These are phyloP conservation scores for Hylaea fasciaria DNA, from an alignment of 2,888 invertebrate genomes.

Conservation along the genomic window DNA sequence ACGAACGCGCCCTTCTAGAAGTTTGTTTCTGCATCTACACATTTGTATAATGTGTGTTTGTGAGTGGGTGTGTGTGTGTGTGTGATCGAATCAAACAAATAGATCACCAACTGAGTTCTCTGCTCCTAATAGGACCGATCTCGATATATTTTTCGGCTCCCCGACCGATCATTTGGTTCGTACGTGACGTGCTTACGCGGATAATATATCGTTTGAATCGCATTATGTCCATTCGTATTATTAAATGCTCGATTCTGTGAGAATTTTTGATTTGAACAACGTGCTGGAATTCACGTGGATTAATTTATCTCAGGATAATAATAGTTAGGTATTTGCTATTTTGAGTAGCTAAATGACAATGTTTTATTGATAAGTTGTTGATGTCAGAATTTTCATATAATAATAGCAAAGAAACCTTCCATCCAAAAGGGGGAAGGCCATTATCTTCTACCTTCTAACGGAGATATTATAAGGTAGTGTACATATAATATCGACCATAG, in stretches of 20 bases:
- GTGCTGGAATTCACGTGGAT: slow-evolving; percentile 64
- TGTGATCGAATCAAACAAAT: not conserved
- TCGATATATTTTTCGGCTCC: slow-evolving; percentile 77
- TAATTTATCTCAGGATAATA: slow-evolving; percentile 14
- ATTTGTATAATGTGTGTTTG: too few species aligned
- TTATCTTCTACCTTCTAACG: too few species aligned
- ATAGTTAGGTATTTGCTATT: not conserved
- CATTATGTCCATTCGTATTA: slow-evolving; percentile 79
- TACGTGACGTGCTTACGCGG: slow-evolving; percentile 82
- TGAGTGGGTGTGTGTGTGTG: not conserved
- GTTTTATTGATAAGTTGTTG: not conserved
- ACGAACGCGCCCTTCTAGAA: too few species aligned
- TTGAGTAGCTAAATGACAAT: not conserved
- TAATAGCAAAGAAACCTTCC: too few species aligned
- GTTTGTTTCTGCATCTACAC: too few species aligned
- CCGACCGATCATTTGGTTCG: slow-evolving; percentile 76
- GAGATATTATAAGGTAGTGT: too few species aligned
- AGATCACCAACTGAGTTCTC: slow-evolving; percentile 15
- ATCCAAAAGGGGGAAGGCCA: too few species aligned
- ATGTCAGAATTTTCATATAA: not conserved
- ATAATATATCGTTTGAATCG: slow-evolving; percentile 80
- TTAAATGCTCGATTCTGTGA: slow-evolving; percentile 82
- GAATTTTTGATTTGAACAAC: slow-evolving; percentile 74
- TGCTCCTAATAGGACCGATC: slow-evolving; percentile 74
- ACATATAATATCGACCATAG: too few species aligned